Evolutionary conservation across 2,797 vertebrate genomes (phyloP), one percentile per base, ranked within the genome.

Genomic region (Hemibagrus guttatus): DNA sequence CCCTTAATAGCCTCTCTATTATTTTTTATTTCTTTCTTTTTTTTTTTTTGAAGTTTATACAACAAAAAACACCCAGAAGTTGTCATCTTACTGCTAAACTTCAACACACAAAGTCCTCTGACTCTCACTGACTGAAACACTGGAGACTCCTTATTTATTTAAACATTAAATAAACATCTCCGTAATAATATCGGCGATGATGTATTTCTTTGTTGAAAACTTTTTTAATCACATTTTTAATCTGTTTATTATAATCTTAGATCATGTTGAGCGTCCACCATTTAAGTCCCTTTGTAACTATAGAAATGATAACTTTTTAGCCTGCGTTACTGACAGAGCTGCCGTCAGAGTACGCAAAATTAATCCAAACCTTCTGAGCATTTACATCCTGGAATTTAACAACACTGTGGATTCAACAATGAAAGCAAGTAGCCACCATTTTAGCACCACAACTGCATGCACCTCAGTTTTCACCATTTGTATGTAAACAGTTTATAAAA

Each of bases 401-500:
- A 1, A 23, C 1, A 3, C 58, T 19, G 58, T 28, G 26, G 39
- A 28, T 8, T 49, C 46, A 49, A 49, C 46, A 49, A 28, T 49
- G 11, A 64, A 81, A 46, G 26, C 8, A 0, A 4, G 26, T n/a
- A 63, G 79, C 58, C 79, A 8, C 59, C 59, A 81, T n/a, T 81
- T 81, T 46, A 63, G 59, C 56, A 78, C 26, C 72, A 54, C 52
- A 9, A 78, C 78, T 26, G 31, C 52, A 58, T 35, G 52, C 16
- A 31, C 6, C 28, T 58, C 28, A 26, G 35, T 16, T 39, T n/a
- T 26, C 78, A 46, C 31, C 4, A 42, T 14, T 19, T 6, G 23
- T n/a, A 81, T 63, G 59, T 81, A 81, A 81, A 81, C 42, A 81
- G 42, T 52, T 81, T 66, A 49, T 81, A 81, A 26, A 31, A 49